Evolutionary conservation across 2,113 vertebrate species (phyloP).

Genomic region (Anseranas semipalmata): DNA sequence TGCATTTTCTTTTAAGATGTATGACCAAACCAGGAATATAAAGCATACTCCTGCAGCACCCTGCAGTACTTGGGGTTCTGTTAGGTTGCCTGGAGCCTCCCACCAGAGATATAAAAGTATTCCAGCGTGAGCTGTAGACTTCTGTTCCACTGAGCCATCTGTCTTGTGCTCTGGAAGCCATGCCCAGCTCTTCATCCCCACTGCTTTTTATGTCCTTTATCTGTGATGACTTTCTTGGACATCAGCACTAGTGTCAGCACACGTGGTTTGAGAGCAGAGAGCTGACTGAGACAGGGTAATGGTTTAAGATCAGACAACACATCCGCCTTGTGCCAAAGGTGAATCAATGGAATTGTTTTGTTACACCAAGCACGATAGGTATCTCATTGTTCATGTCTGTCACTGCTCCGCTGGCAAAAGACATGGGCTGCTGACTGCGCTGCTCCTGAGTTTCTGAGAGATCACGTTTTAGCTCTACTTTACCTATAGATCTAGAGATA

Average conservation of each 20-base stretch:
- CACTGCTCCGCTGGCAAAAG: neutral
- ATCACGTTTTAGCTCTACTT: neutral
- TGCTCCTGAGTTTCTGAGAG: neutral
- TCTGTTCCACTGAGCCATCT: slow-evolving; percentile 25
- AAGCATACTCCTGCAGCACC: neutral
- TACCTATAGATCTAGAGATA: neutral
- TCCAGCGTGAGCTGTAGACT: neutral
- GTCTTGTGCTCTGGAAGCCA: neutral
- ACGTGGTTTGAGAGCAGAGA: neutral
- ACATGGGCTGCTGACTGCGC: neutral
- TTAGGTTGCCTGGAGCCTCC: slow-evolving; percentile 43
- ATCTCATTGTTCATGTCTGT: neutral
- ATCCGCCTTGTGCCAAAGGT: neutral
- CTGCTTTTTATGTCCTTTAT: neutral
- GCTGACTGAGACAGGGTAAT: neutral
- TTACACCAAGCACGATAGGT: neutral
- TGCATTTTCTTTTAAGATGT: neutral
- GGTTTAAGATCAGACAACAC: neutral
- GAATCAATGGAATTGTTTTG: neutral
- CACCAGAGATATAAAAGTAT: slow-evolving; percentile 53
- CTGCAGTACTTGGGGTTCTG: slow-evolving; percentile 26
- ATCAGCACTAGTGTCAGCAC: neutral
- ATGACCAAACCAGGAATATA: neutral
- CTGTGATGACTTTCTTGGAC: neutral
- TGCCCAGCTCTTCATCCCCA: neutral